Evolutionary conservation across 1,140 invertebrate species (phyloP).

Genomic region (Aphidius gifuensis): DNA sequence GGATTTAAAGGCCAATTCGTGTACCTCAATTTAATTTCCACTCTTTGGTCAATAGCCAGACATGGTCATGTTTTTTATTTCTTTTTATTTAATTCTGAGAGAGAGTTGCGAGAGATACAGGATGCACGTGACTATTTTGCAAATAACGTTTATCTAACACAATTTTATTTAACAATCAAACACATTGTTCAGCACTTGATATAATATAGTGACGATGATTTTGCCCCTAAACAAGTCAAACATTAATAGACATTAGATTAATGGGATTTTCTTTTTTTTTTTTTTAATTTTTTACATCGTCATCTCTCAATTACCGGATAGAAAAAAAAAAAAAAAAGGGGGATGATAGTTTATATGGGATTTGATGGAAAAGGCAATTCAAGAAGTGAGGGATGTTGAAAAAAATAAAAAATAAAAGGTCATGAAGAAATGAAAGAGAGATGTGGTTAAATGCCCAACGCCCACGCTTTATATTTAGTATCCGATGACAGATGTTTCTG

Average conservation of each 20-base stretch:
- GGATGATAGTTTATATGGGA: no score
- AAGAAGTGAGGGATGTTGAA: no score
- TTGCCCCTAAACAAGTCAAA: conserved; percentile 1
- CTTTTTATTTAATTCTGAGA: conserved; percentile 33
- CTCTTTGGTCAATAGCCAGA: conserved; percentile 9
- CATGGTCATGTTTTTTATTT: background rate
- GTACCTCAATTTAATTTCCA: conserved; percentile 22
- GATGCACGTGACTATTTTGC: conserved; percentile 52
- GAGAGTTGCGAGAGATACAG: conserved; percentile 37
- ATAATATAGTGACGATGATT: background rate
- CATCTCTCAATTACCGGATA: background rate
- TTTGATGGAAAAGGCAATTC: no score
- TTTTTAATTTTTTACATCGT: background rate
- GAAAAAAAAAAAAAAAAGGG: no score
- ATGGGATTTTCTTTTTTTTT: conserved; percentile 9
- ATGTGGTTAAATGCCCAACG: conserved; percentile 15
- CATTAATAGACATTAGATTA: conserved; percentile 5
- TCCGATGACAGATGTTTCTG: conserved; percentile 44
- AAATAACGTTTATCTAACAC: conserved; percentile 35
- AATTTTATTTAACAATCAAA: background rate
- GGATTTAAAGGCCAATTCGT: conserved; percentile 50
- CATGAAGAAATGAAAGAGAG: conserved; percentile 6
- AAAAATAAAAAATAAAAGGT: background rate
- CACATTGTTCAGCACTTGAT: no score
- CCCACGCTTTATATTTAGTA: conserved; percentile 17